Evolutionary conservation across 1,140 invertebrate species (phyloP).

Genomic region (Centruroides sculpturatus): DNA sequence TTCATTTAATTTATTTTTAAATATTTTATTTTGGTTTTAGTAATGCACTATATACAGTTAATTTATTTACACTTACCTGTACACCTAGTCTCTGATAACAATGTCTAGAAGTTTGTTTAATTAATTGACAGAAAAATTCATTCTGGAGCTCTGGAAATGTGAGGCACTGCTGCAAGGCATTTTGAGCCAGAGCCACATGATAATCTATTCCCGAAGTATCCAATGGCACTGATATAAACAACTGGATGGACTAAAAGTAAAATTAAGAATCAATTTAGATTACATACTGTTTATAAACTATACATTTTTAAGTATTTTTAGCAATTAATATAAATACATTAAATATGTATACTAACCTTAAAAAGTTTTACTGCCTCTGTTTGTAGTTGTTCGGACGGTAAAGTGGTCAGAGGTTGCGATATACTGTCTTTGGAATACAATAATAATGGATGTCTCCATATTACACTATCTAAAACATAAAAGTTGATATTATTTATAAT

Average conservation of each 20-base stretch:
- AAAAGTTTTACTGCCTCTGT: slow-evolving; percentile 85
- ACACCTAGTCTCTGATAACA: slow-evolving; percentile 70
- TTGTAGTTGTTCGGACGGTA: slow-evolving; percentile 69
- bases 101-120: slow-evolving; percentile 83
- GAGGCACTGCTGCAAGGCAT: slow-evolving; percentile 77
- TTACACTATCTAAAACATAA: slow-evolving; percentile 52
- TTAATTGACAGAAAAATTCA: slow-evolving; percentile 76
- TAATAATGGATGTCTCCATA: slow-evolving; percentile 84
- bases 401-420: slow-evolving; percentile 63
- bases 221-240: slow-evolving; percentile 85
- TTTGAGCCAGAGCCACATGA: slow-evolving; percentile 86
- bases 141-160: slow-evolving; percentile 76
- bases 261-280: neutral
- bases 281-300: neutral
- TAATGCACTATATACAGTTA: too few relatives aligned
- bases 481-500: too few relatives aligned
- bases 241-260: slow-evolving; percentile 60
- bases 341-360: slow-evolving; percentile 44
- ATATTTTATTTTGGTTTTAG: too few relatives aligned
- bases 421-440: slow-evolving; percentile 83
- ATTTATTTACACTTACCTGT: slow-evolving; percentile 50
- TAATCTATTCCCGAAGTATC: slow-evolving; percentile 91
- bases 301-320: neutral
- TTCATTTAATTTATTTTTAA: too few relatives aligned
- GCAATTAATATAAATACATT: neutral